A percentile compares a stretch with the other conserved stretches of the same genome.
Evolutionary conservation across 2,888 invertebrate genomes (phyloP).

Genomic region (Linnaemya tessellans): DNA sequence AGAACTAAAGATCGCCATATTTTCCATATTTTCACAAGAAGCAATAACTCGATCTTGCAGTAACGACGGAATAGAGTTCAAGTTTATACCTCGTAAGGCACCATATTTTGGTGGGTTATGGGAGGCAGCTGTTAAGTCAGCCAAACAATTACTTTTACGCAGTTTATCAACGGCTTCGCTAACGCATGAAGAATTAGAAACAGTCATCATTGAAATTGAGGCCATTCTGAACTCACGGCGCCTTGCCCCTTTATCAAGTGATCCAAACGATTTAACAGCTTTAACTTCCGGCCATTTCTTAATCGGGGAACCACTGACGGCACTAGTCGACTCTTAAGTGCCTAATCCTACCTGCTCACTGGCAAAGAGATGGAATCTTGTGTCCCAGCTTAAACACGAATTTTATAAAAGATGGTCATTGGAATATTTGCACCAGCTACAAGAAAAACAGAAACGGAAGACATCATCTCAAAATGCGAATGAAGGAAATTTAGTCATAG

Average conservation of each 20-base stretch:
- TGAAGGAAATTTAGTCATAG: no score
- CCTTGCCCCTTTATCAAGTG: no score
- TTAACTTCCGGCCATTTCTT: neutral
- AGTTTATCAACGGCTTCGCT: neutral
- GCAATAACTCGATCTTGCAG: no score
- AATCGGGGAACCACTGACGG: neutral
- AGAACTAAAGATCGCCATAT: no score
- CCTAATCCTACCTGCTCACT: neutral
- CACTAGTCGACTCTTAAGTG: neutral
- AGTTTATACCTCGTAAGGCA: neutral
- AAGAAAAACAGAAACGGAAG: no score
- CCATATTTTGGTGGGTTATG: neutral
- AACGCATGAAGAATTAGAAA: no score
- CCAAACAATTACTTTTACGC: neutral
- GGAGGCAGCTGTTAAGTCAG: neutral
- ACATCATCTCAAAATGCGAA: no score
- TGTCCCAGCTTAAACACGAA: neutral
- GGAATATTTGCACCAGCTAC: no score
- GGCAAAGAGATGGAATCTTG: neutral
- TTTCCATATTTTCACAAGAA: no score
- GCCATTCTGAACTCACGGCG: no score
- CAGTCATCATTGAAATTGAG: no score
- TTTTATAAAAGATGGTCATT: neutral
- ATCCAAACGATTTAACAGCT: neutral
- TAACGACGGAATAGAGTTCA: no score